These are phyloP conservation scores for Rhizoglyphus robini DNA, from an alignment of 1,140 invertebrate species.

Conservation along the genomic window DNA sequence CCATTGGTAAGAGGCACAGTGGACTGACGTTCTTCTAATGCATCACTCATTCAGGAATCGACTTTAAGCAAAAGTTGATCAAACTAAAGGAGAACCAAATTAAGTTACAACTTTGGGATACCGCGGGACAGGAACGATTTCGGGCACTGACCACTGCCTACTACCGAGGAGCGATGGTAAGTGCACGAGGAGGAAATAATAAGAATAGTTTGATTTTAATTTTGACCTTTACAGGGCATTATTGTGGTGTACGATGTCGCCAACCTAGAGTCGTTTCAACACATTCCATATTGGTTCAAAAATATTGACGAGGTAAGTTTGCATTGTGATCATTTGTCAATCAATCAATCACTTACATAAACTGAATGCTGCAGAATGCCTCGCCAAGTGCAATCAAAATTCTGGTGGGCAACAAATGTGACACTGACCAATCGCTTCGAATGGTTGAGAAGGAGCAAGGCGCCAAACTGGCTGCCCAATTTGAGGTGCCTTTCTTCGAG, in stretches of 20 bases:
- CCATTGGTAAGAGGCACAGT: constrained; percentile 54
- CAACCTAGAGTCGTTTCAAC: constrained; percentile 69
- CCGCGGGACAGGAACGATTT: constrained; percentile 55
- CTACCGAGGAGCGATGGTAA: constrained; percentile 47
- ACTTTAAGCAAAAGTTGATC: constrained; percentile 80
- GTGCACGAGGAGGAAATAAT: no score
- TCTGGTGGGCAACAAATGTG: constrained; percentile 68
- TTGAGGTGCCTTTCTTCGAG: constrained; percentile 81
- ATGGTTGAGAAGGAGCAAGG: constrained; percentile 60
- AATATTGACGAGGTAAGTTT: constrained; percentile 62
- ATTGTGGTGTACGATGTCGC: constrained; percentile 73
- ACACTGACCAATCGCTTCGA: constrained; percentile 48
- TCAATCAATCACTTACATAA: not conserved
- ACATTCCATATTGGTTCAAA: constrained; percentile 67
- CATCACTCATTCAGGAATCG: constrained; percentile 41
- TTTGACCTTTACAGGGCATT: constrained; percentile 47
- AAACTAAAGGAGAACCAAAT: constrained; percentile 59
- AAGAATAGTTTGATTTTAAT: not conserved
- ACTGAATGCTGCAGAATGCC: constrained; percentile 49
- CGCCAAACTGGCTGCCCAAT: constrained; percentile 68
- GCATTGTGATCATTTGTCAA: no score
- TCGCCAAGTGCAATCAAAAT: constrained; percentile 70
- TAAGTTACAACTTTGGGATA: constrained; percentile 64
- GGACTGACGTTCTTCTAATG: constrained; percentile 25
- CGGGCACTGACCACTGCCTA: constrained; percentile 71